Conservation (phyloP, 2,888 invertebrate species). For the Epsilonema sp. region DNA sequence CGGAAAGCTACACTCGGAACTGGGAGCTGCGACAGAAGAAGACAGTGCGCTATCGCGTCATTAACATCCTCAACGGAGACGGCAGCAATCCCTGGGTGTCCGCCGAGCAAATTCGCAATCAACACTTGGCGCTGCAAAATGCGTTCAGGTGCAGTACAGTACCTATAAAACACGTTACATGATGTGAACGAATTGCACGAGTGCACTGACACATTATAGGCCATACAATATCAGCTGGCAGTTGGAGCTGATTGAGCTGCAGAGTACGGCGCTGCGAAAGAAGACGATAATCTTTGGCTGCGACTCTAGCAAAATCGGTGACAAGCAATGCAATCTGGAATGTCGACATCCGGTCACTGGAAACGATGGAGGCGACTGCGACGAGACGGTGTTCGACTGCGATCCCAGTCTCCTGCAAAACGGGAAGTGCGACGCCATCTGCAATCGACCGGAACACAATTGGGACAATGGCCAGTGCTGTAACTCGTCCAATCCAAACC, state of each 20-base stretch:
- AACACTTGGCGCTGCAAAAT: conserved; percentile 17
- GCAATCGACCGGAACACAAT: conserved; percentile 21
- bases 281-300: conserved; percentile 22
- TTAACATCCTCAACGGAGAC: conserved; percentile 23
- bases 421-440: conserved; percentile 23
- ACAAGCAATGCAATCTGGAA: conserved; percentile 21
- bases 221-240: conserved; percentile 25
- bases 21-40: background rate
- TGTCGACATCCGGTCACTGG: conserved; percentile 23
- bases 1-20: conserved; percentile 10
- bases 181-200: too few relatives aligned
- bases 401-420: conserved; percentile 15
- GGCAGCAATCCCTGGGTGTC: conserved; percentile 21
- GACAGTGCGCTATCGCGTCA: conserved; percentile 15
- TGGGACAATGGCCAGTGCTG: conserved; percentile 30
- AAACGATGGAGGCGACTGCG: conserved; percentile 29
- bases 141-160: too few relatives aligned
- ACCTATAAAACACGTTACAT: too few relatives aligned
- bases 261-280: conserved; percentile 17
- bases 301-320: conserved; percentile 19
- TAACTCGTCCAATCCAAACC: conserved; percentile 6
- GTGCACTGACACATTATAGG: background rate
- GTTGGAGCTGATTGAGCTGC: conserved; percentile 10
- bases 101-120: conserved; percentile 17
- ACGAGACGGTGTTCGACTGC: conserved; percentile 15